These are phyloP conservation scores for Phymorhynchus buccinoides DNA, from an alignment of 1,140 invertebrate species.

Conservation along the genomic window DNA sequence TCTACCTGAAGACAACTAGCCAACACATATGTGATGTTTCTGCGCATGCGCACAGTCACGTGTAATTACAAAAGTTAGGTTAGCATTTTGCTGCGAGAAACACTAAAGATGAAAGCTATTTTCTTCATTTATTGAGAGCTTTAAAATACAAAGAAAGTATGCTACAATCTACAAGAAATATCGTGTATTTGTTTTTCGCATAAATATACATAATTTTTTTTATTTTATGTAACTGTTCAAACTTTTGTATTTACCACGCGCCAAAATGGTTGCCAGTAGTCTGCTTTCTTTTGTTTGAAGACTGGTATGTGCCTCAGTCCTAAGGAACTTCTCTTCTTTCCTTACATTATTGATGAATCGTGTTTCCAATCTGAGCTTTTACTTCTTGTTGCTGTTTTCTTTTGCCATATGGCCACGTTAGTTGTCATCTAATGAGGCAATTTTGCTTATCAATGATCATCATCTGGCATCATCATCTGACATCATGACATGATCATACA, in stretches of 20 bases:
- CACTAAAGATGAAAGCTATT: background rate
- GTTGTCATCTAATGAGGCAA: too few relatives aligned
- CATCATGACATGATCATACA: too few relatives aligned
- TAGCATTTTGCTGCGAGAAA: background rate
- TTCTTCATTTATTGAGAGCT: background rate
- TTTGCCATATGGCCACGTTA: too few relatives aligned
- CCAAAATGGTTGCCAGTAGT: conserved; percentile 32
- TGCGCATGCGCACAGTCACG: background rate
- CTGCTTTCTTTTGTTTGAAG: too few relatives aligned
- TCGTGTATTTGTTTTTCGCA: background rate
- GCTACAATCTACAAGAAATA: background rate
- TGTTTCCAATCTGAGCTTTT: too few relatives aligned
- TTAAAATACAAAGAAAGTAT: background rate
- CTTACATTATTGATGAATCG: too few relatives aligned
- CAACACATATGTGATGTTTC: background rate
- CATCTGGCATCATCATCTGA: too few relatives aligned
- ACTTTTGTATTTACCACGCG: conserved; percentile 28
- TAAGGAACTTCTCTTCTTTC: too few relatives aligned
- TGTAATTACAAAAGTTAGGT: background rate
- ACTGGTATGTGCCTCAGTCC: too few relatives aligned
- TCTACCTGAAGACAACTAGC: background rate
- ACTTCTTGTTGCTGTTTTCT: too few relatives aligned
- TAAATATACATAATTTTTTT: background rate
- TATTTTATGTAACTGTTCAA: background rate
- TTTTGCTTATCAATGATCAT: too few relatives aligned